Conservation (phyloP, 2,888 invertebrate genomes). For the Zygogramma bicolorata region DNA sequence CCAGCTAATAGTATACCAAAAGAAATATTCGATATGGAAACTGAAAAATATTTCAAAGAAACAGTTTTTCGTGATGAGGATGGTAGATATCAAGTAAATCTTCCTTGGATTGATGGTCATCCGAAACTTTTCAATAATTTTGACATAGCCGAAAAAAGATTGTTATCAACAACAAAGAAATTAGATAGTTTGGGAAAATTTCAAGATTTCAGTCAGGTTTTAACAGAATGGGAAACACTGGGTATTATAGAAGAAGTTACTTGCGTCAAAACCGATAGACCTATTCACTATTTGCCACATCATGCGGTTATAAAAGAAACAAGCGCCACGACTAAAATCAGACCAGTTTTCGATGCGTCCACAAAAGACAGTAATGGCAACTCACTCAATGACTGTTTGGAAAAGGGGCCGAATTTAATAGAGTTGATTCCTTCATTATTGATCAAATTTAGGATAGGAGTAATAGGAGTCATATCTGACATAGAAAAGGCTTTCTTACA, state of each 20-base stretch:
- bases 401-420: too few species aligned
- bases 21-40: not conserved
- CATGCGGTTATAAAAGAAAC: too few species aligned
- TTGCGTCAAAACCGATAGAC: not conserved
- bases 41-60: not conserved
- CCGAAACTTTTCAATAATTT: not conserved
- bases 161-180: not conserved
- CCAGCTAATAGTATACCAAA: not conserved
- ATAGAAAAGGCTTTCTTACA: too few species aligned
- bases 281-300: not conserved
- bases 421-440: too few species aligned
- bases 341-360: too few species aligned
- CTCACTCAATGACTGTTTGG: too few species aligned
- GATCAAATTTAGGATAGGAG: too few species aligned
- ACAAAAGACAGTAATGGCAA: too few species aligned
- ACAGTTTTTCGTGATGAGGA: not conserved
- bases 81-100: not conserved
- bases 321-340: too few species aligned
- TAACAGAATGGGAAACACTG: not conserved
- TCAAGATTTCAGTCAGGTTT: not conserved
- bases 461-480: too few species aligned
- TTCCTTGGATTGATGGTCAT: not conserved
- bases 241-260: not conserved
- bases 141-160: not conserved
- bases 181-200: not conserved